Percentiles rank a stretch among this genome's conserved stretches.
phyloP scores from a whole-genome alignment of 2,888 invertebrate species.

The Heliconius cydno region DNA sequence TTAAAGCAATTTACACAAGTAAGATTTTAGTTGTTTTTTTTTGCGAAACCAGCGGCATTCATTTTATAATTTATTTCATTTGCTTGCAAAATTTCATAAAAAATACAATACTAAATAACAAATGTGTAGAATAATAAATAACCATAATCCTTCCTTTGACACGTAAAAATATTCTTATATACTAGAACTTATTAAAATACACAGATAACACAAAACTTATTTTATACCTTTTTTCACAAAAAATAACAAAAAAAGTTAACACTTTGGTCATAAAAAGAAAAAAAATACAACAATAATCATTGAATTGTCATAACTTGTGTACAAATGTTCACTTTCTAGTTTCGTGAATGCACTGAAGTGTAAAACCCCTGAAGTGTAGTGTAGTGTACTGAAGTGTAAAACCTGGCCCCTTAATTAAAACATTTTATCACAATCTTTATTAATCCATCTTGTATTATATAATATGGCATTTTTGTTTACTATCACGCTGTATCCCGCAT shows the following conservation, averaged over 20 bases:
- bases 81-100: too few relatives aligned
- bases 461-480: neutral
- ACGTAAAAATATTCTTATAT: neutral
- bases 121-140: neutral
- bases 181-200: neutral
- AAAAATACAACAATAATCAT: neutral
- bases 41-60: too few relatives aligned
- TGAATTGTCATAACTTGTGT: slow-evolving; percentile 1
- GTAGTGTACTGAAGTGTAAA: slow-evolving; percentile 28
- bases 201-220: slow-evolving; percentile 1
- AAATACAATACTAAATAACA: too few relatives aligned
- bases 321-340: slow-evolving; percentile 31
- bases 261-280: neutral
- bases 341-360: slow-evolving; percentile 31
- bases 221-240: slow-evolving; percentile 7
- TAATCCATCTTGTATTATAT: neutral
- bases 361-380: slow-evolving; percentile 2
- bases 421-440: neutral
- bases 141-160: slow-evolving; percentile 4
- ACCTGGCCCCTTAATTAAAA: slow-evolving; percentile 8
- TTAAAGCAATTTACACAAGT: too few relatives aligned
- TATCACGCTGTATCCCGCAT: neutral
- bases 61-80: too few relatives aligned
- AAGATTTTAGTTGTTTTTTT: too few relatives aligned
- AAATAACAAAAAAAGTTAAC: slow-evolving; percentile 8